phyloP scores from a whole-genome alignment of 2,797 vertebrate species.

The Ctenopoma kingsleyae region DNA sequence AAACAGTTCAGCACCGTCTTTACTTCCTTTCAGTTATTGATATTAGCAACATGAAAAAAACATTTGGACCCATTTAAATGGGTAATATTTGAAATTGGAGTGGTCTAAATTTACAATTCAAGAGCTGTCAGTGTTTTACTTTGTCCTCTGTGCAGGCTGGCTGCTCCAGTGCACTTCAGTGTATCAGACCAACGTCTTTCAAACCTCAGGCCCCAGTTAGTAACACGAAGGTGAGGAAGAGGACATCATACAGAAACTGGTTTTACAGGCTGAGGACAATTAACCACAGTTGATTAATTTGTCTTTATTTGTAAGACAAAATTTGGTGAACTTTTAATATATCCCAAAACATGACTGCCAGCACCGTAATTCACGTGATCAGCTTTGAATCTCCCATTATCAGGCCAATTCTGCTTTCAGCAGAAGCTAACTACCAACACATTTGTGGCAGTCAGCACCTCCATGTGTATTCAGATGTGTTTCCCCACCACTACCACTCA shows the following conservation, averaged over 20 bases:
- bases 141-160: neutral
- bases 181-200: neutral
- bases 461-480: conserved; percentile 21
- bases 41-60: conserved; percentile 3
- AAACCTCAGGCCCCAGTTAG: neutral
- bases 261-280: neutral
- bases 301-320: neutral
- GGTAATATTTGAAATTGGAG: neutral
- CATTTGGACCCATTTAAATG: neutral
- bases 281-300: neutral
- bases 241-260: too few species aligned
- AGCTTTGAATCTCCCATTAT: neutral
- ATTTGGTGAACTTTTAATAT: neutral
- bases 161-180: neutral
- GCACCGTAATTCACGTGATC: neutral
- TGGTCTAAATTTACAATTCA: neutral
- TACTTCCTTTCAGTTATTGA: conserved; percentile 20
- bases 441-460: conserved; percentile 24
- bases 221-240: neutral
- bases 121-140: neutral
- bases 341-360: neutral
- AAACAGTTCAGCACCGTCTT: conserved; percentile 19
- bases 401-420: neutral
- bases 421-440: conserved; percentile 27
- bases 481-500: conserved; percentile 22